Base-by-base conservation (phyloP, 1,140 invertebrate genomes). In the Ladona fulva region DNA sequence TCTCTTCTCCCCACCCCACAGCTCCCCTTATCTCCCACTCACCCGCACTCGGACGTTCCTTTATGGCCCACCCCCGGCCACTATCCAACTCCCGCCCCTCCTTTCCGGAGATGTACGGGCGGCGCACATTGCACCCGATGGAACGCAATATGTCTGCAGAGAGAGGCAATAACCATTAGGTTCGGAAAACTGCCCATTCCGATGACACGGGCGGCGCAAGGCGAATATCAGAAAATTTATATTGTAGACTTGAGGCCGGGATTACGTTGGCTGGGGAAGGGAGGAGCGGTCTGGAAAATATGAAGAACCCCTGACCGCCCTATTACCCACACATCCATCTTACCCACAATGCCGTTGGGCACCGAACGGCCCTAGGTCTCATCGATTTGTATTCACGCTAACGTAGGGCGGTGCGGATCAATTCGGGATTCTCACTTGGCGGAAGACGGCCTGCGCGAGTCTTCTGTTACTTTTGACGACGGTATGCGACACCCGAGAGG, bases 101-200 rank as follows among this genome's bases (percentile, higher is more conserved):
- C 52, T 82, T 82, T 80, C 80, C 80, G 77, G 80, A 87, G 87
- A 88, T 87, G 85, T 87, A 88, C 87, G 84, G 86, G 84, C 84
- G 83, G 86, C 86, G 87, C 87, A 88, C 87, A 88, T 88, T 88
- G 87, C 87, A 86, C 84, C 87, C 85, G 86, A 88, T 87, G 85
- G 87, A 88, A 88, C 86, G 87, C 87, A 88, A 88, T 88, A 88
- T 88, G 87, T 88, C 87, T 87, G 85, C 84, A 84, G 86, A 86
- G 86, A 87, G 87, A 88, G 86, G 87, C 87, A 88, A 88, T 88
- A 88, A 88, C 87, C 87, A 88, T 88, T 88, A 88, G 85, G 86
- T 87, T 84, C 84, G 75, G 75, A 87, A 88, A 88, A 87, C 87
- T 87, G 86, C 87, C 86, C 87, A 87, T 88, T 85, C 85, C 85